A percentile compares a stretch with the other conserved stretches of the same genome.
Conservation (phyloP, 2,113 vertebrate species). For the Leucosticte australis region DNA sequence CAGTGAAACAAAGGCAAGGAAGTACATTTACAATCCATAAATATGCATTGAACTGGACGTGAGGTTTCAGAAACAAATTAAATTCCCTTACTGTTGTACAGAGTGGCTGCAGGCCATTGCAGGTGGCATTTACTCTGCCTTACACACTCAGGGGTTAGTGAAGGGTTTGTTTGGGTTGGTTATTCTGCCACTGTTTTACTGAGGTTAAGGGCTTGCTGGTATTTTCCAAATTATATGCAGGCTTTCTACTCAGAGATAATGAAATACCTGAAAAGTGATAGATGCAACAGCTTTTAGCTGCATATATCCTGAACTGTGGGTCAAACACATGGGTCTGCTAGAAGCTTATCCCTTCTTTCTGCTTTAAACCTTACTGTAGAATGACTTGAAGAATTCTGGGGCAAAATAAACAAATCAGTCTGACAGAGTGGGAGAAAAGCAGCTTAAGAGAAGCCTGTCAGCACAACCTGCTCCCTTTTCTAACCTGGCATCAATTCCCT, state of each 20-base stretch:
- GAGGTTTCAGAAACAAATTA: not conserved
- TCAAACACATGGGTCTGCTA: not conserved
- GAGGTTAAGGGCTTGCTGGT: not conserved
- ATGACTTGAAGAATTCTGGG: not conserved
- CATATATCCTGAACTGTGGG: not conserved
- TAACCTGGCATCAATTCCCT: constrained; percentile 56
- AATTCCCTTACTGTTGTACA: not conserved
- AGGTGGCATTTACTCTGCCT: not conserved
- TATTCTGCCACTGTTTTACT: not conserved
- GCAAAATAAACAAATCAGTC: constrained; percentile 52
- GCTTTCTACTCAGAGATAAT: not conserved
- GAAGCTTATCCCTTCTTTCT: not conserved
- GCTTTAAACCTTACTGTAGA: not conserved
- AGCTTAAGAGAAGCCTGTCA: constrained; percentile 36
- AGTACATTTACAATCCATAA: not conserved
- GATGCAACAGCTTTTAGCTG: not conserved
- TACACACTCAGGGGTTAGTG: not conserved
- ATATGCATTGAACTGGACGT: not conserved
- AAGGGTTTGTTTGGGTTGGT: not conserved
- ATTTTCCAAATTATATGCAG: not conserved
- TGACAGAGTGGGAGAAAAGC: constrained; percentile 9
- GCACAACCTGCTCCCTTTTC: constrained; percentile 43
- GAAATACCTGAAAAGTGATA: not conserved
- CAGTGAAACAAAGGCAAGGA: not conserved
- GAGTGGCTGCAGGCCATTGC: not conserved